Evolutionary conservation across 2,888 invertebrate genomes (phyloP).

Genomic region (Molorchus minor): DNA sequence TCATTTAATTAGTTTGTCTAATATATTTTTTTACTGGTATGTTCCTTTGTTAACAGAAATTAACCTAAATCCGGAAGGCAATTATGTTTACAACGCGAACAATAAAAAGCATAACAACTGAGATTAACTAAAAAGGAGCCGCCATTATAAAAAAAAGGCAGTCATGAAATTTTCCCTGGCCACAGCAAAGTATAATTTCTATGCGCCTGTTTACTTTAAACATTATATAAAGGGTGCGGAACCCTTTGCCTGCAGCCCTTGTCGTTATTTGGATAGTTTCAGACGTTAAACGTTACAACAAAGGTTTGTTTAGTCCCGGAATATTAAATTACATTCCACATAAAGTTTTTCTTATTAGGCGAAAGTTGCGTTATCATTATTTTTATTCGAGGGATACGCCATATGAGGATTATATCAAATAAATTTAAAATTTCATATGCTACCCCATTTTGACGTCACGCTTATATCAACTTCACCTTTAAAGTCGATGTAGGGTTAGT

Average conservation of each 20-base stretch:
- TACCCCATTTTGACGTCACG: no score
- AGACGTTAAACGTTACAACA: conserved; percentile 25
- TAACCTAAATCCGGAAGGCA: background rate
- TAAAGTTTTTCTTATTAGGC: no score
- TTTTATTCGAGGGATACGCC: no score
- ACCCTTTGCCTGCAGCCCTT: conserved; percentile 27
- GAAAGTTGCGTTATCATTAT: no score
- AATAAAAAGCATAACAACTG: conserved; percentile 17
- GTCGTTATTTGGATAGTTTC: conserved; percentile 31
- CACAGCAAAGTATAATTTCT: conserved; percentile 41
- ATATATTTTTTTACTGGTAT: no score
- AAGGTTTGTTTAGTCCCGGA: conserved; percentile 3
- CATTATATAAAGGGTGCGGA: conserved; percentile 30
- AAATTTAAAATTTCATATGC: no score
- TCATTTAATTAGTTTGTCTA: no score
- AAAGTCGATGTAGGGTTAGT: no score
- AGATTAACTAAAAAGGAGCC: conserved; percentile 25
- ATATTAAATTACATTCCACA: conserved; percentile 1
- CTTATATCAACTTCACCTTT: no score
- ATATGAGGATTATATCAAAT: no score
- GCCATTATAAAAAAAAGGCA: conserved; percentile 27
- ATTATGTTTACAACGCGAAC: conserved; percentile 8
- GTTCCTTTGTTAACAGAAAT: no score
- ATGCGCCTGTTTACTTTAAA: conserved; percentile 31
- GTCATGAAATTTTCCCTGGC: conserved; percentile 35